Conservation (phyloP, 30 jellyfish, hydroid and myxozoan species). For the Sanderia malayensis region DNA sequence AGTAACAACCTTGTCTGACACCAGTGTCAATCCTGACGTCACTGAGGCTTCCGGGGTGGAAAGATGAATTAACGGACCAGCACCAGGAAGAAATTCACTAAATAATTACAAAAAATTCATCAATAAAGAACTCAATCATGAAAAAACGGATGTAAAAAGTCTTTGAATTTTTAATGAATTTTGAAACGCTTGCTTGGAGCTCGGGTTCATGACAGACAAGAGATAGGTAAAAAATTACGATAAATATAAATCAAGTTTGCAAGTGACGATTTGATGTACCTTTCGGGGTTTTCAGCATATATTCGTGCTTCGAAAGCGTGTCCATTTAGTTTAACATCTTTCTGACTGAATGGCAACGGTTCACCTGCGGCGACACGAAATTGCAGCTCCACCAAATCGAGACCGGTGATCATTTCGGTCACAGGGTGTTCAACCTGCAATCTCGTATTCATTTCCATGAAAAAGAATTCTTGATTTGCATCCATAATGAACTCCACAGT, state of each 20-base stretch:
- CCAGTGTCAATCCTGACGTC: slow-evolving; percentile 90
- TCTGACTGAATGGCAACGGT: slow-evolving; percentile 73
- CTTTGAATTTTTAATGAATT: too few species aligned
- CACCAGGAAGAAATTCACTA: slow-evolving; percentile 90
- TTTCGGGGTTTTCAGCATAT: slow-evolving; percentile 96
- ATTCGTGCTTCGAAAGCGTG: slow-evolving; percentile 92
- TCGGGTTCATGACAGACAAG: too few species aligned
- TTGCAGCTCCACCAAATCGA: slow-evolving; percentile 87
- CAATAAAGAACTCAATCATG: too few species aligned
- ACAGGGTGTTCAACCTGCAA: slow-evolving; percentile 97
- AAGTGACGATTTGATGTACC: too few species aligned
- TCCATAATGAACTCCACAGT: slow-evolving; percentile 95
- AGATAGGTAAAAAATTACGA: too few species aligned
- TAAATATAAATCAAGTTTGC: too few species aligned
- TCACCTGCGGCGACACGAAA: slow-evolving; percentile 94
- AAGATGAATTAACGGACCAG: slow-evolving; percentile 80
- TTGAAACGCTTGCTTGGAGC: too few species aligned
- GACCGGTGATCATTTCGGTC: slow-evolving; percentile 91
- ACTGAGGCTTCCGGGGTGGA: slow-evolving; percentile 71
- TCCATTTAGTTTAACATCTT: slow-evolving; percentile 71
- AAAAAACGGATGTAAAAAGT: too few species aligned
- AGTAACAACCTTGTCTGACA: slow-evolving; percentile 97
- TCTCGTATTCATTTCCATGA: slow-evolving; percentile 97
- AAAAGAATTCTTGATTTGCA: slow-evolving; percentile 65
- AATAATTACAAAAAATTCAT: too few species aligned